A percentile compares a stretch with the other conserved stretches of the same genome.
phyloP scores from a whole-genome alignment of 1,140 invertebrate species.

The Charaxes varanes region DNA sequence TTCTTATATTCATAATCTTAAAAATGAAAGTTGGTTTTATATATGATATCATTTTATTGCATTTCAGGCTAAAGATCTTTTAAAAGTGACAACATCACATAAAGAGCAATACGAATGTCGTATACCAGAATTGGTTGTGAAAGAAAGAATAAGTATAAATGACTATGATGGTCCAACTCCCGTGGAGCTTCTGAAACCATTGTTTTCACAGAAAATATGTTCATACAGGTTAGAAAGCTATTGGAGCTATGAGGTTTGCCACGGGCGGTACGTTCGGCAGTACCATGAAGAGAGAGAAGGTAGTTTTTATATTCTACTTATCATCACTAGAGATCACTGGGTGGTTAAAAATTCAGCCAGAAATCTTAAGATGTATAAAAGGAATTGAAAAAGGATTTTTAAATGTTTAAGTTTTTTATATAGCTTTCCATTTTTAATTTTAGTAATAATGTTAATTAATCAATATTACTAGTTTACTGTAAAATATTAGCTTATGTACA shows the following conservation, averaged over 20 bases:
- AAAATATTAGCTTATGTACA: constrained; percentile 17
- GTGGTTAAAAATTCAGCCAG: no score
- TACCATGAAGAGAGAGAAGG: constrained; percentile 96
- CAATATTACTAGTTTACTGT: neutral
- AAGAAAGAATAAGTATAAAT: constrained; percentile 74
- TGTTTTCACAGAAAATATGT: constrained; percentile 85
- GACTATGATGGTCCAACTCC: constrained; percentile 83
- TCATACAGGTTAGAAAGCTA: constrained; percentile 94
- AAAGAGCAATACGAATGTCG: constrained; percentile 85
- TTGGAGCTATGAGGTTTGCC: constrained; percentile 98
- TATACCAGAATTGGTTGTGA: constrained; percentile 80
- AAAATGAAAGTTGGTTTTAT: no score
- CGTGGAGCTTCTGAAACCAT: constrained; percentile 82
- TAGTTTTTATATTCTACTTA: constrained; percentile 8
- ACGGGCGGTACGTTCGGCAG: constrained; percentile 91
- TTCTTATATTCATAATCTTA: neutral
- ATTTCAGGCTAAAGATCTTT: constrained; percentile 71
- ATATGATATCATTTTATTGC: no score
- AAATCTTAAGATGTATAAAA: neutral
- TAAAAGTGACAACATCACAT: constrained; percentile 78
- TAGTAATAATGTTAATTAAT: neutral
- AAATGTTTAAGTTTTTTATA: neutral
- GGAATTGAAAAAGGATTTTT: neutral
- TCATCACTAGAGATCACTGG: neutral
- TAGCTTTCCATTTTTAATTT: neutral